These are phyloP conservation scores for Pseudomyrmex flavicornis DNA, from an alignment of 1,140 invertebrate species.

Conservation along the genomic window DNA sequence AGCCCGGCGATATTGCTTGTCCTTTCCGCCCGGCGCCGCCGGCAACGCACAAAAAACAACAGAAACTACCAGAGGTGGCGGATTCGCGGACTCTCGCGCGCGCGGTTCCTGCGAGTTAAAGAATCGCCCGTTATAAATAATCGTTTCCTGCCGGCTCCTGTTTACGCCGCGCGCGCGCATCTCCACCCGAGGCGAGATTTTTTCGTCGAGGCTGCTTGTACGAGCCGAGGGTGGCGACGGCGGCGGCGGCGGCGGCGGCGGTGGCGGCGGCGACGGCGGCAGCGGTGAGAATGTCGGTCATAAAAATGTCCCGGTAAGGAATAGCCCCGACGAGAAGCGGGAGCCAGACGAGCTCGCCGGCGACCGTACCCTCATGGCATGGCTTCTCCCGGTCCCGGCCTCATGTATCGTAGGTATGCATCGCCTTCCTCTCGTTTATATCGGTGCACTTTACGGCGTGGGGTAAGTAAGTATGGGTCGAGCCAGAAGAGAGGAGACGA, in stretches of 20 bases:
- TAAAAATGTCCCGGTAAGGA: conserved; percentile 76
- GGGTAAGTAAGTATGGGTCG: conserved; percentile 40
- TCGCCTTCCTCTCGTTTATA: conserved; percentile 60
- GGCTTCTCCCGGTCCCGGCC: not conserved
- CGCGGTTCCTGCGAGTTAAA: conserved; percentile 41
- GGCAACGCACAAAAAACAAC: not conserved
- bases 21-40: not conserved
- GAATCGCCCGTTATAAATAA: conserved; percentile 65
- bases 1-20: conserved; percentile 17
- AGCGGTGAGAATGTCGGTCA: conserved; percentile 72
- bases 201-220: conserved; percentile 32
- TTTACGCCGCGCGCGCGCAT: conserved; percentile 48
- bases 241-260: conserved; percentile 48
- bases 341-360: conserved; percentile 42
- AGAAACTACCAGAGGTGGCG: too few relatives aligned
- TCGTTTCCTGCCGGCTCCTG: conserved; percentile 69
- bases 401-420: conserved; percentile 66
- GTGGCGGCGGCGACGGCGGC: conserved; percentile 20
- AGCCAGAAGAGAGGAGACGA: conserved; percentile 27
- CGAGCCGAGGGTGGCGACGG: conserved; percentile 31
- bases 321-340: conserved; percentile 55
- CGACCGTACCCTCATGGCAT: conserved; percentile 38
- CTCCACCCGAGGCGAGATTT: conserved; percentile 48
- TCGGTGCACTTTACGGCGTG: conserved; percentile 54
- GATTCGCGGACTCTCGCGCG: not conserved